Conservation (phyloP, 35 echinoderm and acorn worm species). For the Lytechinus pictus region DNA sequence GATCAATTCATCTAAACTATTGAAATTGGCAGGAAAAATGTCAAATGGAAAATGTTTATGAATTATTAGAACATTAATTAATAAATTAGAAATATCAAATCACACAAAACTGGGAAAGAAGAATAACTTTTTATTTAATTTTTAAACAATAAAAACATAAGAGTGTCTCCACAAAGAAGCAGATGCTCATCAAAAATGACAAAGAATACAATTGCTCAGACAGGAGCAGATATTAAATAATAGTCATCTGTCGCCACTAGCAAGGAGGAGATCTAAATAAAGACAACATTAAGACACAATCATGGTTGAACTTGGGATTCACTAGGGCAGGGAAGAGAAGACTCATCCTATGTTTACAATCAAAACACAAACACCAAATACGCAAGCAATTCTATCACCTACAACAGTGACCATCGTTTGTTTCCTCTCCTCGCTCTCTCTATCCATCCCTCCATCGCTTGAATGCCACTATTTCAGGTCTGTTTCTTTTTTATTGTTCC, state of each 20-base stretch:
- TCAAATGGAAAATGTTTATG: background rate
- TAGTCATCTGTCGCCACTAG: constrained; percentile 5
- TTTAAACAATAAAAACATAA: background rate
- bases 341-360: background rate
- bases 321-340: background rate
- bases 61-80: background rate
- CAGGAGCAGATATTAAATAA: background rate
- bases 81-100: background rate
- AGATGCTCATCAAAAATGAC: background rate
- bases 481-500: background rate
- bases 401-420: background rate
- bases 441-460: background rate
- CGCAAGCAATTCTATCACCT: background rate
- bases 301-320: background rate
- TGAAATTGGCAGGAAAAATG: background rate
- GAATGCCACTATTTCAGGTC: background rate
- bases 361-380: constrained; percentile 5
- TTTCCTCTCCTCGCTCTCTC: background rate
- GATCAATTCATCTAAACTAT: background rate
- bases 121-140: background rate
- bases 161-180: background rate
- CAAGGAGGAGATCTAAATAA: background rate
- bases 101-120: background rate
- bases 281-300: constrained; percentile 6
- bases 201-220: constrained; percentile 27